Percentiles rank a stretch among this genome's conserved stretches.
Evolutionary conservation across 2,888 invertebrate genomes (phyloP).

Genomic region (Pristionchus fissidentatus): DNA sequence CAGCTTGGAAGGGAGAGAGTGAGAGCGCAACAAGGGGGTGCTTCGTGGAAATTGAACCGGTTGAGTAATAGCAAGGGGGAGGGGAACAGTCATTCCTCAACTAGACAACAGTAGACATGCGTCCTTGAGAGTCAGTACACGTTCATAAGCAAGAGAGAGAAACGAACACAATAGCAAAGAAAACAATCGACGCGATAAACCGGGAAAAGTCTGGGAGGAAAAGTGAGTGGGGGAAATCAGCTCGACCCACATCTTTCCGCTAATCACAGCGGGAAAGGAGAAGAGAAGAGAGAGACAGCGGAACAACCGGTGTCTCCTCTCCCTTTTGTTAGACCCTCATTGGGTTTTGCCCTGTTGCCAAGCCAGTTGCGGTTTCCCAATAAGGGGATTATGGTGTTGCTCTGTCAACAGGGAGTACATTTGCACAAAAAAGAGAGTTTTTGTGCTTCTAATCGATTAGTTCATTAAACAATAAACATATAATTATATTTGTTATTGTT

Average conservation of each 20-base stretch:
- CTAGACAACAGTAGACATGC: too few species aligned
- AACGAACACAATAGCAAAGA: not conserved
- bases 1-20: not conserved
- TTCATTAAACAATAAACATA: too few species aligned
- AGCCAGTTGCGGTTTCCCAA: too few species aligned
- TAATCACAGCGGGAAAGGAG: conserved; percentile 32
- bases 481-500: too few species aligned
- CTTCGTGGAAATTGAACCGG: conserved; percentile 43
- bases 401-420: too few species aligned
- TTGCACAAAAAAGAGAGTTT: too few species aligned
- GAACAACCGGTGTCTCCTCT: too few species aligned
- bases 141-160: too few species aligned
- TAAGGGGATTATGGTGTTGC: too few species aligned
- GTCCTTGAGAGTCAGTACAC: not conserved
- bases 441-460: too few species aligned
- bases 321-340: too few species aligned
- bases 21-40: not conserved
- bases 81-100: not conserved
- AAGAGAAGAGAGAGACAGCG: conserved; percentile 11
- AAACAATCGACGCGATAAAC: conserved; percentile 27
- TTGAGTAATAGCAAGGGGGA: conserved; percentile 13
- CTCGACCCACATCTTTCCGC: not conserved
- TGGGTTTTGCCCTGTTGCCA: too few species aligned
- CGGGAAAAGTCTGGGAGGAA: not conserved
- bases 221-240: conserved; percentile 5